phyloP scores from a whole-genome alignment of 2,888 invertebrate species.

The Drosophila testacea region DNA sequence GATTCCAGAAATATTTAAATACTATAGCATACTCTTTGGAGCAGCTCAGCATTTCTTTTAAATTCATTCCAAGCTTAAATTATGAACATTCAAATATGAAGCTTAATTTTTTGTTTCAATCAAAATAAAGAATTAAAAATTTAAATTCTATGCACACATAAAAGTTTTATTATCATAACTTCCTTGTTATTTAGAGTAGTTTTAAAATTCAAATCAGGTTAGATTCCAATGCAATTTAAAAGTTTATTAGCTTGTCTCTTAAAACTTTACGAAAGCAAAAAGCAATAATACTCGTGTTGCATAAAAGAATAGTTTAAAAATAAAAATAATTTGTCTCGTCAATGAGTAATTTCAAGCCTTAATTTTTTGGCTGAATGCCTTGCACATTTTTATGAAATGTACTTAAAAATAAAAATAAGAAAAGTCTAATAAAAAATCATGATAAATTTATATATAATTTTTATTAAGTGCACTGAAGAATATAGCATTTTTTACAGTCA shows the following conservation, averaged over 20 bases:
- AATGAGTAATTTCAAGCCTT: no score
- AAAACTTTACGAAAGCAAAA: background rate
- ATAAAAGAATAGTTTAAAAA: background rate
- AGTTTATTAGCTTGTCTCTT: background rate
- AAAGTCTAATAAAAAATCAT: no score
- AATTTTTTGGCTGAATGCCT: no score
- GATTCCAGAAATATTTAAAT: background rate
- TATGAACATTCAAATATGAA: no score
- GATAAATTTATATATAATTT: no score
- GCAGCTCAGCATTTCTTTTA: background rate
- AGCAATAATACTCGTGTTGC: background rate
- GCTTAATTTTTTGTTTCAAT: no score
- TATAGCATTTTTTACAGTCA: no score
- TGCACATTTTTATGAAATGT: no score
- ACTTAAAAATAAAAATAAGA: no score
- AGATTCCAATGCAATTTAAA: background rate
- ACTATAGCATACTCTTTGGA: slow-evolving; percentile 9
- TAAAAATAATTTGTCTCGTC: background rate
- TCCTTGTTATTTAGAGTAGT: background rate
- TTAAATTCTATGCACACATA: background rate
- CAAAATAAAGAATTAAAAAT: no score
- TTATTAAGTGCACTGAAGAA: no score
- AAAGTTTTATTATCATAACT: background rate
- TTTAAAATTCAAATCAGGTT: no score
- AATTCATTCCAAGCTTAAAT: background rate